Evolutionary conservation across 2,888 invertebrate species (phyloP), one percentile per base, ranked within the genome.

Genomic region (Lithophane socia): DNA sequence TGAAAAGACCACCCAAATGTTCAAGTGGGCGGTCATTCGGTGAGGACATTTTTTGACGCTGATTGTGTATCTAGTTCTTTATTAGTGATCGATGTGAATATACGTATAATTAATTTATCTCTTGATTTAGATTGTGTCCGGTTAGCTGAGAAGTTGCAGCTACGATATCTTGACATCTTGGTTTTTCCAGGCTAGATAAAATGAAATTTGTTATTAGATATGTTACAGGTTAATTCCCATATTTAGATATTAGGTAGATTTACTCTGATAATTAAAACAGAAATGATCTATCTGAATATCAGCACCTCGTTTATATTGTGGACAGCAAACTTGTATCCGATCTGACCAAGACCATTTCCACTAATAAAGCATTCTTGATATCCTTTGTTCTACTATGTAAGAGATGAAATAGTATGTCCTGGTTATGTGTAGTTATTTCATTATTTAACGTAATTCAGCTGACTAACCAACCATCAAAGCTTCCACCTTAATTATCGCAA

Each of bases 401-500:
- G 42, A 42, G 0, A 24, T 13, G 0, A 47, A 47, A 24, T 47
- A 8, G 12, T 52, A 49, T 49, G 49, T 49, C 16, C 9, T 37
- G 8, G 13, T 75, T 37, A 37, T 13, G 16, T 49, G 8, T n/a
- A 21, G 0, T n/a, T 54, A 21, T 5, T 13, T 65, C 16, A 64
- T 56, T 9, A 21, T 68, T 68, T 64, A 37, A 18, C 37, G n/a
- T 58, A 63, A 54, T 58, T 13, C 47, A 67, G 42, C 54, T 67
- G 52, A 63, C 58, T 63, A 73, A 56, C 78, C 61, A 73, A 65
- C 73, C 71, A 75, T 79, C 75, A 80, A 79, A 80, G 66, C 72
- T 82, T 79, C 80, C 72, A 80, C 69, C 76, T 77, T 76, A 87
- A 89, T 84, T 87, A 81, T 79, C 74, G 75, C 75, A 73, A 82